Base-by-base conservation (phyloP, 2,113 vertebrate species). In the Clarias magur region DNA sequence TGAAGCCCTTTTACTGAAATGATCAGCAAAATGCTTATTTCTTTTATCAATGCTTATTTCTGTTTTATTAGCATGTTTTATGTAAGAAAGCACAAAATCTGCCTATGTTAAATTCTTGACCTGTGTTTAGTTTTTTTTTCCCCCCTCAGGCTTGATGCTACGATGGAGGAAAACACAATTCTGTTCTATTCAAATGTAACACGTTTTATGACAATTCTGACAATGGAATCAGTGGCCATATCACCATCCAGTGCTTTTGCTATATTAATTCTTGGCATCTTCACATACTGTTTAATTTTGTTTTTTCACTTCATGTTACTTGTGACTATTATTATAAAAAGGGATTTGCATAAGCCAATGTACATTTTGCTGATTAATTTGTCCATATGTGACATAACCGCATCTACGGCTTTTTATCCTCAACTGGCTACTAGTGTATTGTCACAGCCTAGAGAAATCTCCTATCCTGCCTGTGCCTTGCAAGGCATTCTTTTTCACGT, bases 261-360 rank as follows among this genome's bases (percentile, higher is more conserved):
- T 59, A 60, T 60, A 34, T 80, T 80, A 10, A 34, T 59, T 2
- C 21, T 34, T 80, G 27, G 56, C 16, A 80, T 60, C 56, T 34
- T 59, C 19, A 80, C 56, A 34, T 80, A 80, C 27, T 80, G 30
- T 13, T 62, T 81, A 81, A n/a, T 81, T 42, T 81, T 81, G 19
- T 15, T 62, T 19, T 62, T 81, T 7, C 80, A 81, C 0, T 60
- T 21, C 7, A 2, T 30, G n/a, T 3, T 79, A 57, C 53, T 79
- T 79, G 76, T 67, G 65, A 67, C 65, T 67, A 27, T 67, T 67
- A 25, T 25, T 67, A 7, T 13, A 27, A 27, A 67, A 67, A 27
- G 7, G 8, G 1, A 48, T 48, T 7, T 48, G 48, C 48, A 48
- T 48, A 48, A 48, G 48, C 48, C 48, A 48, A 48, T 48, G 48